These are phyloP conservation scores for Nyctibius grandis DNA, from an alignment of 2,797 vertebrate species.

Conservation along the genomic window DNA sequence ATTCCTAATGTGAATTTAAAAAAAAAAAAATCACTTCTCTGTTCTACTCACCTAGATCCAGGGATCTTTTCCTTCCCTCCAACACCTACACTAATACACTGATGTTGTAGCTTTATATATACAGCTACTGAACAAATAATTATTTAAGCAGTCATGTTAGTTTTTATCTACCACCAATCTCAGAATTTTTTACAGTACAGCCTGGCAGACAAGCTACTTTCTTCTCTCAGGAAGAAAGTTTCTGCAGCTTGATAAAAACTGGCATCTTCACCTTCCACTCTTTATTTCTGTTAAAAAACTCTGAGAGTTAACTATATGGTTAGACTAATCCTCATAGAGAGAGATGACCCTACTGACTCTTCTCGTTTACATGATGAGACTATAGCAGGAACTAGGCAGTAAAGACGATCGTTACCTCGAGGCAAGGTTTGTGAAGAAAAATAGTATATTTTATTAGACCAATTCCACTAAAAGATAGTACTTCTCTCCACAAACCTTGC, in stretches of 20 bases:
- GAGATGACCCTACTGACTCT: not conserved
- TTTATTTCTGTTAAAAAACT: not conserved
- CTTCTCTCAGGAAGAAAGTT: not conserved
- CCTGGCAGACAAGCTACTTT: not conserved
- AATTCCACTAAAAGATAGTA: not conserved
- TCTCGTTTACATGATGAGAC: not conserved
- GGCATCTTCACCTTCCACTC: not conserved
- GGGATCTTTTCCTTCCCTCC: not conserved
- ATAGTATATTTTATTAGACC: not conserved
- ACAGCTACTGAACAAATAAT: not conserved
- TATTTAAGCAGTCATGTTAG: not conserved
- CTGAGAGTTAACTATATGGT: not conserved
- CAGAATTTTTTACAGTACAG: fast-evolving
- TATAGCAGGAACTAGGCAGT: not conserved
- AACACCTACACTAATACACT: not conserved
- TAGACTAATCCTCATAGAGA: fast-evolving
- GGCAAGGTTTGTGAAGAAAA: not conserved
- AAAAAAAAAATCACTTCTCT: not conserved
- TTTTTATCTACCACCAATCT: not conserved
- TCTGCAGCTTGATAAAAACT: not conserved
- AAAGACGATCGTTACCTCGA: not conserved
- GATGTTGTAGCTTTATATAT: not conserved
- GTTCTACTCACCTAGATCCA: not conserved
- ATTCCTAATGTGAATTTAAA: not conserved
- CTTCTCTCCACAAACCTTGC: not conserved